Base-by-base conservation (phyloP, 1,140 invertebrate species). In the Caenorhabditis elegans region DNA sequence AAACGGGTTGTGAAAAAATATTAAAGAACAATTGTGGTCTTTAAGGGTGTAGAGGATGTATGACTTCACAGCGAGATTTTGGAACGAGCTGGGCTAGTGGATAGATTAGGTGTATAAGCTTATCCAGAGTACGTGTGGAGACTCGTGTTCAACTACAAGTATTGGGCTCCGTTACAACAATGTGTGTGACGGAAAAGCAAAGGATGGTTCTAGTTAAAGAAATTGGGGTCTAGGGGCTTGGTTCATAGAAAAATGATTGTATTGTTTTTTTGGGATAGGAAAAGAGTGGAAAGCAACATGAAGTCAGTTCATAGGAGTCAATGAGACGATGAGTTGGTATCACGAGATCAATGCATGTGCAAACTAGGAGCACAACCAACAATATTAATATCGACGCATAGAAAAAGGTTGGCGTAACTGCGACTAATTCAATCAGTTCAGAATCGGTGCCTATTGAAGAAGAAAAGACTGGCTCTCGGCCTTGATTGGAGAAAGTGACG, bases 271-370 rank as follows among this genome's bases (percentile, higher is more conserved):
- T 55, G 6, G 51, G 10, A 55, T 55, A 55, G 51, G 60, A 70
- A 70, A 60, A 22, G 15, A 13, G 19, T 2, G 34, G 26, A 70
- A 70, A 70, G 60, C 60, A n/a, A 39, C 36, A 70, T 39, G 60
- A 70, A 39, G 34, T 70, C 60, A 70, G 34, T 70, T 70, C 34
- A 43, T 70, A 70, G 34, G 19, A 39, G 60, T 70, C 60, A 19
- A 70, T 70, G 60, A 70, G 60, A 70, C 60, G 60, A 39, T 70
- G 60, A 70, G 60, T 70, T 70, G 34, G 60, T 70, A 39, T 31
- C 60, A 70, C 60, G 60, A 70, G 60, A 70, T 70, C 60, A 70
- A 70, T 70, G 60, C 60, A 39, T 70, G 60, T 70, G 60, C 60
- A 39, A 70, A 70, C 60, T 70, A 70, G n/a, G 19, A 70, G 60